Conservation (phyloP, 2,113 vertebrate genomes). For the Anolis carolinensis region DNA sequence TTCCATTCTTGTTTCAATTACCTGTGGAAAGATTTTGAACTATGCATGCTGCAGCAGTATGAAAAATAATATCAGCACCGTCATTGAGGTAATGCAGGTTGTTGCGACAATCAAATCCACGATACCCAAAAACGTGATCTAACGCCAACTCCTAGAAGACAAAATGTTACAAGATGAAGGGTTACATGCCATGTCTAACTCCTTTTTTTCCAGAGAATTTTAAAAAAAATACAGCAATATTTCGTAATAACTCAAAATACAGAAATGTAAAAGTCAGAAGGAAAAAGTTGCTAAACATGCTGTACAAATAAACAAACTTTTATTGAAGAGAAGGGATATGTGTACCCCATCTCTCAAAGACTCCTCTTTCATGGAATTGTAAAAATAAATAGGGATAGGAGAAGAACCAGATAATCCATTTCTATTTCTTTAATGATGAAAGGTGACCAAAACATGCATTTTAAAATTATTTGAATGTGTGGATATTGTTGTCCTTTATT, state of each 20-base stretch:
- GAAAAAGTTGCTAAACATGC: not conserved
- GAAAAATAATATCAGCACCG: conserved; percentile 92
- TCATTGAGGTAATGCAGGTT: conserved; percentile 99
- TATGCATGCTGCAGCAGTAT: conserved; percentile 88
- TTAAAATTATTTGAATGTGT: too few relatives aligned
- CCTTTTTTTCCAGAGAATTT: not conserved
- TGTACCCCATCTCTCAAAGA: too few relatives aligned
- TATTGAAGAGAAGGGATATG: too few relatives aligned
- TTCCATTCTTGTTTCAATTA: conserved; percentile 60
- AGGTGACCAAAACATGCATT: too few relatives aligned
- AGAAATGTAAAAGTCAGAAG: not conserved
- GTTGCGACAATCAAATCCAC: conserved; percentile 96
- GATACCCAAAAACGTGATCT: conserved; percentile 95
- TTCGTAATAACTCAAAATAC: too few relatives aligned
- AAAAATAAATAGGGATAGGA: too few relatives aligned
- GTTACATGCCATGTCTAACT: not conserved
- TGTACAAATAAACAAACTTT: not conserved
- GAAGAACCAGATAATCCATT: too few relatives aligned
- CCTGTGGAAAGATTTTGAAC: conserved; percentile 93
- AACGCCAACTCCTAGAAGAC: conserved; percentile 86
- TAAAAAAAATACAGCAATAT: too few relatives aligned
- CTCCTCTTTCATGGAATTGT: too few relatives aligned
- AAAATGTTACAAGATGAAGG: not conserved
- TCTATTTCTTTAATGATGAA: too few relatives aligned
- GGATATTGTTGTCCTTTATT: too few relatives aligned